Base-by-base conservation (phyloP, 2,113 vertebrate genomes). In the Pyrgilauda ruficollis region DNA sequence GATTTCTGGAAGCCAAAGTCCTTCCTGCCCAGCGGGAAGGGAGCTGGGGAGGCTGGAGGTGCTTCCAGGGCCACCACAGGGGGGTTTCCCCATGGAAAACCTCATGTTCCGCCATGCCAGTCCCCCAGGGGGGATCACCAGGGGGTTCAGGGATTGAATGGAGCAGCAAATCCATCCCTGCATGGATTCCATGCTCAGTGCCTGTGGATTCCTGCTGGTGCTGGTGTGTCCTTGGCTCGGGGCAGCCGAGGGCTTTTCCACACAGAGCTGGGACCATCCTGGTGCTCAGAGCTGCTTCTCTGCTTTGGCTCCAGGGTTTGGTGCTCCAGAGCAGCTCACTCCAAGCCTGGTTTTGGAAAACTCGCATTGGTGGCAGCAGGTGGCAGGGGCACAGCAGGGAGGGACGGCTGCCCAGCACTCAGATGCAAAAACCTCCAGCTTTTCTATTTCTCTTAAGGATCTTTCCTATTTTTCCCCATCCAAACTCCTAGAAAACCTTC, bases 131-230 rank as follows among this genome's bases (percentile, higher is more conserved):
- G 53, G 62, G 53, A 39, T 47, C 44, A 9, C 7, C 28, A 4
- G 3, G n/a, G 47, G 43, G 11, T 3, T 63, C 26, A 17, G 43
- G 22, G 4, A 3, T 76, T 18, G 58, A 3, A 33, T 0, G 27
- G 27, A 61, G 67, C 21, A 4, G 35, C 33, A 33, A 26, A 47
- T 18, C 46, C 89, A 18, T 23, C 53, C 67, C 43, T 4, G 8
- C 21, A 6, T 0, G 0, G 43, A 26, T 27, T 6, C 58, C 24
- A 37, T 39, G 2, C 5, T 0, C 1, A 0, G 46, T 1, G 28
- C n/a, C 66, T 21, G 35, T 9, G 14, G 56, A 0, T 26, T 41
- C 30, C 50, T 17, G 9, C 7, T 2, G 2, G 10, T 0, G 4
- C 67, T 39, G 66, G 4, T 1, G 28, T 5, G 4, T 31, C 23